phyloP scores from a whole-genome alignment of 2,888 invertebrate species.

The Heteromurus nitidus region DNA sequence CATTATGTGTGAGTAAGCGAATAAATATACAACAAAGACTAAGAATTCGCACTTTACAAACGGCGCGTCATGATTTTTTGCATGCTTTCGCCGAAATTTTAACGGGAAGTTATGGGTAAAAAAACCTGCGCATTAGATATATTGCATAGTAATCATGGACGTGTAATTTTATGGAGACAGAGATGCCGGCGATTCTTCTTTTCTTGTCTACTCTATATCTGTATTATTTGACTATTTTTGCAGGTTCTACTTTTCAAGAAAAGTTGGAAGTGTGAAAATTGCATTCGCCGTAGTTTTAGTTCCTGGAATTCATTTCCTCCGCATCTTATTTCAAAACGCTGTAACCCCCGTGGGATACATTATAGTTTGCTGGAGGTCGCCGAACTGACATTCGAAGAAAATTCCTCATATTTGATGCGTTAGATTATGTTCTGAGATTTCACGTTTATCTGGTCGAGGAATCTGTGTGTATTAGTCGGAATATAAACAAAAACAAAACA shows the following conservation, averaged over 20 bases:
- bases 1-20: not conserved
- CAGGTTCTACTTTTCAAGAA: no score
- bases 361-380: not conserved
- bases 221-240: no score
- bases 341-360: not conserved
- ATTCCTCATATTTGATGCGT: not conserved
- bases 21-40: no score
- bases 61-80: not conserved
- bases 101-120: not conserved
- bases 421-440: not conserved
- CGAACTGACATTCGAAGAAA: not conserved
- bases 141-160: not conserved
- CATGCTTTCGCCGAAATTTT: not conserved
- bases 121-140: not conserved
- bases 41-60: not conserved
- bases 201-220: not conserved
- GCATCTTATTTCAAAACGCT: not conserved
- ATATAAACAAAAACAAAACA: no score
- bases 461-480: no score
- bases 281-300: not conserved
- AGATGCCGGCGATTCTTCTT: not conserved
- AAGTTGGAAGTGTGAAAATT: no score
- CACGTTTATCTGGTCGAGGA: not conserved
- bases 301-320: not conserved
- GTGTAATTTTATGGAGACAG: constrained; percentile 49